These are phyloP conservation scores for Diachasmimorpha longicaudata DNA, from an alignment of 1,140 invertebrate species.

Conservation along the genomic window DNA sequence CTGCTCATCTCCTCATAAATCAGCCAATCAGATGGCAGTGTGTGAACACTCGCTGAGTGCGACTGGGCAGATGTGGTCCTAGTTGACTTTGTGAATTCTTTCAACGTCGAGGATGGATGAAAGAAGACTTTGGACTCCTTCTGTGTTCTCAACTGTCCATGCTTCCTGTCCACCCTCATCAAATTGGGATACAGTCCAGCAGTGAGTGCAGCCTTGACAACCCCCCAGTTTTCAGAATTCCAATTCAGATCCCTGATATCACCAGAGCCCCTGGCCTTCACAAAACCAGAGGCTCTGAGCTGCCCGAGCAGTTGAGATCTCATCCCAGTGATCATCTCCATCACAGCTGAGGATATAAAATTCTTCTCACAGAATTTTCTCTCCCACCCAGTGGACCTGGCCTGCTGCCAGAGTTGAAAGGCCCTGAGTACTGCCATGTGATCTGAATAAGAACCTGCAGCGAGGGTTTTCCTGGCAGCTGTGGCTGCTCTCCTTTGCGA, in stretches of 20 bases:
- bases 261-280: constrained; percentile 75
- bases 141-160: constrained; percentile 67
- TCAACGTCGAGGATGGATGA: constrained; percentile 77
- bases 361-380: constrained; percentile 79
- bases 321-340: constrained; percentile 85
- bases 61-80: constrained; percentile 50
- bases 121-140: constrained; percentile 72
- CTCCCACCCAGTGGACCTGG: constrained; percentile 73
- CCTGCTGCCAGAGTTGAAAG: constrained; percentile 82
- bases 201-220: constrained; percentile 88
- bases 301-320: constrained; percentile 83
- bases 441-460: constrained; percentile 74
- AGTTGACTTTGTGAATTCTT: constrained; percentile 55
- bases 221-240: constrained; percentile 89
- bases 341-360: constrained; percentile 79
- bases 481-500: constrained; percentile 69
- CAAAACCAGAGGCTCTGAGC: constrained; percentile 83
- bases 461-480: constrained; percentile 71
- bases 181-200: constrained; percentile 90
- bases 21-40: constrained; percentile 80
- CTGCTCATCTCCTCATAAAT: constrained; percentile 84
- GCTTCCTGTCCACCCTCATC: constrained; percentile 71
- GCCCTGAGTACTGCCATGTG: constrained; percentile 87
- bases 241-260: constrained; percentile 77
- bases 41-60: constrained; percentile 56